Evolutionary conservation across 2,113 vertebrate genomes (phyloP), one percentile per base, ranked within the genome.

Genomic region (Ophthalmolycus amberensis): DNA sequence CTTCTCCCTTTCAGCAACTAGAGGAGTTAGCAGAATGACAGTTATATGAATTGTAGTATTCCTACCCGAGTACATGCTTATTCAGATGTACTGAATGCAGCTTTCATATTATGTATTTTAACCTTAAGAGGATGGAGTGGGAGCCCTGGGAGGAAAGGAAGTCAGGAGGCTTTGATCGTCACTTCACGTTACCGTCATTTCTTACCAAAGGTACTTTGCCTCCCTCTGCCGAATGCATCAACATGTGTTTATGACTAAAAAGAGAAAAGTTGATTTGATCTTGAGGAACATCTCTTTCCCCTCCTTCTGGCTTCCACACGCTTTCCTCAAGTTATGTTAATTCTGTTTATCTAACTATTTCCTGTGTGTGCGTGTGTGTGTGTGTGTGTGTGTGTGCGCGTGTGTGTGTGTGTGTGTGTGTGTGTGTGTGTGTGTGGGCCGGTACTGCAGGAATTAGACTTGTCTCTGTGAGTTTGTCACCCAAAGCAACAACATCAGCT

Each of bases 91-190:
- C 15, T 75, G 62, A 77, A 82, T 62, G 56, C 73, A 52, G 64
- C 64, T 83, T 87, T 85, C 71, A 70, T 69, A 75, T 40, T 42
- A 34, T 56, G 18, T 52, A 42, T 71, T 90, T 79, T 77, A 59
- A 67, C 80, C 74, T 75, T n/a, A 52, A 52, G 76, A 88, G 46
- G 73, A 73, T 79, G 72, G 27, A 86, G 69, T 65, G 75, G 72
- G 50, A 86, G 75, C 83, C 68, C 64, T 70, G 20, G 56, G 67
- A 85, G 74, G 32, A 84, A 74, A 78, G 5, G 40, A 29, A 85
- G 62, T 54, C 48, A 67, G 84, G 72, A 80, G 14, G 69, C 77
- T 92, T 86, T 88, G 75, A 89, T 90, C 80, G 66, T 87, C 71
- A 75, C 71, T 75, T 86, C 74, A 82, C 82, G 82, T 85, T 85